phyloP scores from a whole-genome alignment of 2,888 invertebrate species.

The Folsomia candida region DNA sequence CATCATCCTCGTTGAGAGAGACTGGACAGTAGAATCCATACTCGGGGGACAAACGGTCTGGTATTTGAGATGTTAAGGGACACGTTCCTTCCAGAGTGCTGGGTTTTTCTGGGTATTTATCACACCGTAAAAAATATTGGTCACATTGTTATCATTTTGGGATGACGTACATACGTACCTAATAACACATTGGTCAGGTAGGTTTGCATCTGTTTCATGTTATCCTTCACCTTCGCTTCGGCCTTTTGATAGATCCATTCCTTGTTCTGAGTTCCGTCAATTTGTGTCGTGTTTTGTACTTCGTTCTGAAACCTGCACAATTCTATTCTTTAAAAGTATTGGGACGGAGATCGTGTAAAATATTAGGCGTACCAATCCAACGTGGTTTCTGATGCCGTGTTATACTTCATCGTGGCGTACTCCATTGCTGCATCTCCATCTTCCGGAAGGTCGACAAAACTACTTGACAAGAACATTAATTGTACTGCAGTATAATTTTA shows the following conservation, averaged over 20 bases:
- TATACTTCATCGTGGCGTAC: slow-evolving; percentile 17
- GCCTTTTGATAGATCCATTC: slow-evolving; percentile 27
- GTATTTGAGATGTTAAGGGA: slow-evolving; percentile 36
- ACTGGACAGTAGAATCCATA: slow-evolving; percentile 42
- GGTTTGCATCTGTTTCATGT: slow-evolving; percentile 21
- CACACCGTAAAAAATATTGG: background rate
- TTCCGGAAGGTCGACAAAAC: slow-evolving; percentile 14
- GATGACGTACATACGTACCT: background rate
- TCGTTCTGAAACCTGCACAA: slow-evolving; percentile 30
- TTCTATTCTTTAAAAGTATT: no score
- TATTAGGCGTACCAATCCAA: slow-evolving; percentile 12
- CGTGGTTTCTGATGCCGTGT: slow-evolving; percentile 16
- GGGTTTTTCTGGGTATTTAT: slow-evolving; percentile 18
- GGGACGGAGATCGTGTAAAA: no score
- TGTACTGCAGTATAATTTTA: background rate
- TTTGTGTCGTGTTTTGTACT: slow-evolving; percentile 30
- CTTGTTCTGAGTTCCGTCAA: slow-evolving; percentile 33
- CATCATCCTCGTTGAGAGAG: slow-evolving; percentile 36
- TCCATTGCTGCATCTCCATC: slow-evolving; percentile 22
- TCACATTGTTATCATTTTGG: background rate
- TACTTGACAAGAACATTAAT: background rate
- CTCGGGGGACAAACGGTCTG: slow-evolving; percentile 20
- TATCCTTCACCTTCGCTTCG: slow-evolving; percentile 15
- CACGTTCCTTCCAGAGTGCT: slow-evolving; percentile 33
- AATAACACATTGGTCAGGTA: slow-evolving; percentile 21